Evolutionary conservation across 2,113 vertebrate species (phyloP), one percentile per base, ranked within the genome.

Genomic region (Rhombomys opimus): DNA sequence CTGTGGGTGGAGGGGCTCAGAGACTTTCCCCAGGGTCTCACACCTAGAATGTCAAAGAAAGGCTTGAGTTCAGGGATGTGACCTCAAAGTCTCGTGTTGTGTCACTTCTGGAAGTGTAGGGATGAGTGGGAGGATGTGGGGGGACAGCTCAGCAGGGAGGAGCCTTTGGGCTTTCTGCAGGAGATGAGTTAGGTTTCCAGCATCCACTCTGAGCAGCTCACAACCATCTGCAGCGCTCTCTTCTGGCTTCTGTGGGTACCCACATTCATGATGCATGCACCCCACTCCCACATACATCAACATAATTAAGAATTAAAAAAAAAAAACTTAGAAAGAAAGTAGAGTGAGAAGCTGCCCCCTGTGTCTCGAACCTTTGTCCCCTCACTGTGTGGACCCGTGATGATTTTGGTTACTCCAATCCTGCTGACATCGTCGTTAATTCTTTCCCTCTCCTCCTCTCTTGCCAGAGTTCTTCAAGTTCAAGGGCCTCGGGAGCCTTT

Each of bases 401-500:
- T 18, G 82, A 32, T 38, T 92, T 67, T n/a, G 0, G 8, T 67
- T 65, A 15, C 70, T 87, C 7, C 59, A 41, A 17, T 73, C 41
- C 13, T 89, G 15, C 22, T 32, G 63, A 0, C n/a, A 0, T 0
- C 32, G 0, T 20, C 65, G 75, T 1, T 97, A 84, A 97, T 10
- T 20, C 7, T 3, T 81, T 59, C 8, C 57, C 72, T 92, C 35
- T 50, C 57, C 15, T 81, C 10, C 87, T 20, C 68, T 54, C 87
- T 95, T 92, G n/a, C 57, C 97, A 99, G 99, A 98, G 84, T 98
- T 99, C 95, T 98, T 99, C 97, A 99, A 98, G 96, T 99, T 99
- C 93, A 99, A 99, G 97, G 99, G 99, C 97, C 98, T 99, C 0
- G 99, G 99, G 32, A 99, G 99, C 95, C 98, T 99, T 92, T 98